Conservation (phyloP, 2,888 invertebrate species). For the Crossocerus cetratus region DNA sequence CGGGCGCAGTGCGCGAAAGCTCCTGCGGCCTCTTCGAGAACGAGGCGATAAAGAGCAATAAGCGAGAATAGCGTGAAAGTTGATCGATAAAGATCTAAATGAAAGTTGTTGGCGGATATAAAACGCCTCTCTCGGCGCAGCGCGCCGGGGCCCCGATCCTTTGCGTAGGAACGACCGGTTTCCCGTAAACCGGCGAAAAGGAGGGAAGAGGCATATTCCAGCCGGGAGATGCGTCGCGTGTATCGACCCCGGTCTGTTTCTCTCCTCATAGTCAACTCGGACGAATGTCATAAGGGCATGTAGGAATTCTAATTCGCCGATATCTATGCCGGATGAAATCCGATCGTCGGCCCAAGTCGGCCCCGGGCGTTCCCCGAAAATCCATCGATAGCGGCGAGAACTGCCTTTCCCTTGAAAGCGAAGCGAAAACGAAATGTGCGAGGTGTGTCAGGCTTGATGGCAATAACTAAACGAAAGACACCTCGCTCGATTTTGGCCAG, state of each 20-base stretch:
- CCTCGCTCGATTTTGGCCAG: no score
- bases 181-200: slow-evolving; percentile 37
- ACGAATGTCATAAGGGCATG: slow-evolving; percentile 3
- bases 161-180: slow-evolving; percentile 58
- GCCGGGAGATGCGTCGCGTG: slow-evolving; percentile 19
- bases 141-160: slow-evolving; percentile 20
- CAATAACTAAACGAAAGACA: no score
- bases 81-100: slow-evolving; percentile 61
- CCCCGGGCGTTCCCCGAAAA: not conserved
- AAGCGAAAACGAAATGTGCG: no score
- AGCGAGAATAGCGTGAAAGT: slow-evolving; percentile 55
- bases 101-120: slow-evolving; percentile 56
- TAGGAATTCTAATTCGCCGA: not conserved
- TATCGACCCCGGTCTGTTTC: slow-evolving; percentile 38
- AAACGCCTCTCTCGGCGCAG: slow-evolving; percentile 41
- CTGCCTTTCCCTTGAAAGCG: no score
- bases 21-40: slow-evolving; percentile 21
- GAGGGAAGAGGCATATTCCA: not conserved
- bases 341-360: not conserved
- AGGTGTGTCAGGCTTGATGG: no score
- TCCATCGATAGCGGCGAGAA: no score
- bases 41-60: slow-evolving; percentile 44
- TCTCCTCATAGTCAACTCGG: slow-evolving; percentile 22
- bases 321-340: not conserved
- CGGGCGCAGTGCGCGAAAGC: slow-evolving; percentile 34